Conservation (phyloP, 1,140 invertebrate species). For the Ips nitidus region DNA sequence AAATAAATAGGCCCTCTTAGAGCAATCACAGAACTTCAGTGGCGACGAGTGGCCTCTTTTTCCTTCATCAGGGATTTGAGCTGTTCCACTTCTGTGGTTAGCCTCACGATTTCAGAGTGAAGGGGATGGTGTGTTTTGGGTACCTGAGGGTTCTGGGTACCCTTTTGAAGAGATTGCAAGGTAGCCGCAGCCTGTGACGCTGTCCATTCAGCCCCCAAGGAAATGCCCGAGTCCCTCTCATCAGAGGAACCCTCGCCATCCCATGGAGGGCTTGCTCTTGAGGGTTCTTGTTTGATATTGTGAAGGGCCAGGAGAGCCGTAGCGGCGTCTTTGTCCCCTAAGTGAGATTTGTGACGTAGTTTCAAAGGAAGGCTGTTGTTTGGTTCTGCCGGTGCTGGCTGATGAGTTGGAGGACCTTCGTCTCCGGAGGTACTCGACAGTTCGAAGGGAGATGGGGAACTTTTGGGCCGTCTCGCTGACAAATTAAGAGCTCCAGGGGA, state of each 20-base stretch:
- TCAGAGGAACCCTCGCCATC: constrained; percentile 83
- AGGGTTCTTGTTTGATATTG: constrained; percentile 81
- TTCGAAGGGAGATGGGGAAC: constrained; percentile 63
- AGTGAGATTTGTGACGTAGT: constrained; percentile 86
- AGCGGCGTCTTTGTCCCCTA: constrained; percentile 84
- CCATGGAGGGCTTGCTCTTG: constrained; percentile 76
- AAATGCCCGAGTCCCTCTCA: constrained; percentile 85
- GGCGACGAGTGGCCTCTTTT: constrained; percentile 38
- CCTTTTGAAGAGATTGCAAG: constrained; percentile 49
- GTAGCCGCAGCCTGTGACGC: constrained; percentile 50
- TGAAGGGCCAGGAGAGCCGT: constrained; percentile 75
- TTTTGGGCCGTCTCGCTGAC: constrained; percentile 51
- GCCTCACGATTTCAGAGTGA: constrained; percentile 79
- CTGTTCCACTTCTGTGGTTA: constrained; percentile 90
- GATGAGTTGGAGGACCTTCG: constrained; percentile 58
- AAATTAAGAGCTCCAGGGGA: constrained; percentile 68
- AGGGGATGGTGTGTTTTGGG: constrained; percentile 69
- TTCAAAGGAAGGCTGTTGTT: constrained; percentile 82
- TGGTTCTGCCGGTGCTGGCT: constrained; percentile 44
- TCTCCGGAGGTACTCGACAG: constrained; percentile 72
- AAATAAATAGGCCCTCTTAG: constrained; percentile 49
- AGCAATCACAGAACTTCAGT: constrained; percentile 46
- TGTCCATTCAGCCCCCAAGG: constrained; percentile 71
- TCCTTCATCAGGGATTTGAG: constrained; percentile 69
- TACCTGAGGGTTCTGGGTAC: constrained; percentile 55